Evolutionary conservation across 2,888 invertebrate species (phyloP).

Genomic region (Eulithis testata): DNA sequence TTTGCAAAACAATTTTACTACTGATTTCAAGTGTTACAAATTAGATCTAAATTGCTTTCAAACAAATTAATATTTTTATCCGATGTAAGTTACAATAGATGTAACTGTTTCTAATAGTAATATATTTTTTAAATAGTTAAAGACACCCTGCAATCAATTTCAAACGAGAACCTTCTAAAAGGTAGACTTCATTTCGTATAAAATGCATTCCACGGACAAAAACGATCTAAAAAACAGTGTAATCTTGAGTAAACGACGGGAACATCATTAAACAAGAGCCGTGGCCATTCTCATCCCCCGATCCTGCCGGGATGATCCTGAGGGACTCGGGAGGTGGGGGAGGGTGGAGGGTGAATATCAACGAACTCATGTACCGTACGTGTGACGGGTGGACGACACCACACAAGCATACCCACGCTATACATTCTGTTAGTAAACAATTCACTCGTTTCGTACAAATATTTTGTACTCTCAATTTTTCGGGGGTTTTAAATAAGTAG

Average conservation of each 20-base stretch:
- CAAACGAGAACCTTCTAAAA: constrained; percentile 12
- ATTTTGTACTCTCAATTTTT: constrained; percentile 36
- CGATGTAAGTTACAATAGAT: neutral
- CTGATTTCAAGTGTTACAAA: neutral
- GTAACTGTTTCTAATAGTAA: too few relatives aligned
- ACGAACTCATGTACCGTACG: constrained; percentile 80
- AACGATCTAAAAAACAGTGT: constrained; percentile 60
- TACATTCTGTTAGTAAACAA: constrained; percentile 82
- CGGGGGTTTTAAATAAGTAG: constrained; percentile 31
- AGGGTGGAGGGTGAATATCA: constrained; percentile 70
- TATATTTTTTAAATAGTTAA: too few relatives aligned
- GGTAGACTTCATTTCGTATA: constrained; percentile 32
- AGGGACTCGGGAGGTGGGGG: constrained; percentile 47
- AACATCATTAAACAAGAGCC: constrained; percentile 76
- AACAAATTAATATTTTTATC: neutral
- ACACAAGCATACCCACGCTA: constrained; percentile 64
- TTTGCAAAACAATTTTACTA: neutral
- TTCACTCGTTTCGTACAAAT: constrained; percentile 56
- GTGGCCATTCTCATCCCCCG: constrained; percentile 61
- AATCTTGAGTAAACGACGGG: constrained; percentile 73
- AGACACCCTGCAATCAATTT: constrained; percentile 10
- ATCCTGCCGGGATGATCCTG: constrained; percentile 67
- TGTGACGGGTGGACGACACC: constrained; percentile 68
- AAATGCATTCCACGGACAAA: constrained; percentile 42
- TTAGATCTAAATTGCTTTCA: too few relatives aligned